Evolutionary conservation across 2,888 invertebrate genomes (phyloP), one percentile per base, ranked within the genome.

Genomic region (Gymnocheta viridis): DNA sequence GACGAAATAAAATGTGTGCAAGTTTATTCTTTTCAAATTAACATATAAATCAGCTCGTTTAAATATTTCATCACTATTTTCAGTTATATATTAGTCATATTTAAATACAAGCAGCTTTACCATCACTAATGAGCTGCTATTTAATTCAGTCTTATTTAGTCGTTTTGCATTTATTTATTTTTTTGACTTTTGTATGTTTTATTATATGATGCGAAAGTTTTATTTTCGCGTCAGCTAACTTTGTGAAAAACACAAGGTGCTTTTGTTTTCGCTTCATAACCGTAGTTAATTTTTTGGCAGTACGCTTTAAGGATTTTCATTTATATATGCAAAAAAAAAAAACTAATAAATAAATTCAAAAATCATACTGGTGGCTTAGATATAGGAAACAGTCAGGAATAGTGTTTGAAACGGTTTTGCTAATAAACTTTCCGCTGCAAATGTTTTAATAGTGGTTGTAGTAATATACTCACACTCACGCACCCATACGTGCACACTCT

Each of bases 201-300:
- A 27, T 10, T 35, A 56, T 44, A 47, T 51, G 44, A 73, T 54
- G 81, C 69, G 44, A 47, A 49, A 76, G 19, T 67, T 81, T 69
- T 66, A 76, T 81, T 62, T 70, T 74, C 77, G 76, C 77, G 38
- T 80, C 82, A 80, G 78, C 85, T 82, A 85, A 85, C 78, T 80
- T 80, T 47, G 49, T 81, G 76, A 85, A 85, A 77, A 66, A 82
- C 82, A 80, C 17, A 73, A 82, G 14, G 72, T 73, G 41, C 64
- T 79, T 76, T 82, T 85, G 76, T 85, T 86, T 85, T 86, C 83
- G 80, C 83, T 88, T 87, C 88, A 88, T 87, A 82, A 69, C 86
- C 88, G 87, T 87, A 88, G 88, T 89, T 89, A 89, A 88, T 89
- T 89, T 89, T 79, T 72, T 49, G 62, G 64, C 19, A 44, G 32